These are phyloP conservation scores for Himalopsyche tibetana DNA, from an alignment of 2,888 invertebrate genomes.

Conservation along the genomic window DNA sequence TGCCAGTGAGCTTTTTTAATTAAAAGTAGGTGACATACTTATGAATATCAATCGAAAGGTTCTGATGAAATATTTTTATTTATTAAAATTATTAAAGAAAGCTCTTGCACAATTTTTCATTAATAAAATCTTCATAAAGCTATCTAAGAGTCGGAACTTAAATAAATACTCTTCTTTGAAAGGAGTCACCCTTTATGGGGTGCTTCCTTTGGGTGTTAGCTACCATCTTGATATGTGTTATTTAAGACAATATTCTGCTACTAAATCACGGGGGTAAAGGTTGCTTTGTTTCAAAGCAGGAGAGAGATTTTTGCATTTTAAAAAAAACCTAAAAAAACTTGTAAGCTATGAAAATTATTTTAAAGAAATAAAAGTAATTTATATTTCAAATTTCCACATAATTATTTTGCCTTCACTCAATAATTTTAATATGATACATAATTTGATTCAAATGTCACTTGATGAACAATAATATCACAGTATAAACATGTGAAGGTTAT, in stretches of 20 bases:
- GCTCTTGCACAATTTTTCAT: constrained; percentile 8
- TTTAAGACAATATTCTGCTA: constrained; percentile 38
- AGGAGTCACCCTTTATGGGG: constrained; percentile 49
- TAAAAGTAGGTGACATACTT: no score
- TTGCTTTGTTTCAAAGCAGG: constrained; percentile 12
- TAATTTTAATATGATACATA: no score
- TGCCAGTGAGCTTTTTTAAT: no score
- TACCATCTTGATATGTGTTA: constrained; percentile 48
- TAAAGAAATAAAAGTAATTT: neutral
- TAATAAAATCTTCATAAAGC: neutral
- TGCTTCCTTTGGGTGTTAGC: constrained; percentile 34
- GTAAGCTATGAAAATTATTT: neutral
- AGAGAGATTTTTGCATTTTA: neutral
- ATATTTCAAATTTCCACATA: no score
- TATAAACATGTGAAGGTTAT: no score
- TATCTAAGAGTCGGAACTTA: constrained; percentile 44
- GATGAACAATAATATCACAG: no score
- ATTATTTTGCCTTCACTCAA: no score
- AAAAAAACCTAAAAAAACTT: neutral
- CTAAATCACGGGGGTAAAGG: constrained; percentile 25
- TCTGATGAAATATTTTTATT: no score
- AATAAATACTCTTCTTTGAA: constrained; percentile 55
- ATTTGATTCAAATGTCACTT: no score
- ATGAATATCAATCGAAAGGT: no score
- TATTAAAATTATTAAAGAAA: neutral